Evolutionary conservation across 2,797 vertebrate species (phyloP).

Genomic region (Lacerta viridis): DNA sequence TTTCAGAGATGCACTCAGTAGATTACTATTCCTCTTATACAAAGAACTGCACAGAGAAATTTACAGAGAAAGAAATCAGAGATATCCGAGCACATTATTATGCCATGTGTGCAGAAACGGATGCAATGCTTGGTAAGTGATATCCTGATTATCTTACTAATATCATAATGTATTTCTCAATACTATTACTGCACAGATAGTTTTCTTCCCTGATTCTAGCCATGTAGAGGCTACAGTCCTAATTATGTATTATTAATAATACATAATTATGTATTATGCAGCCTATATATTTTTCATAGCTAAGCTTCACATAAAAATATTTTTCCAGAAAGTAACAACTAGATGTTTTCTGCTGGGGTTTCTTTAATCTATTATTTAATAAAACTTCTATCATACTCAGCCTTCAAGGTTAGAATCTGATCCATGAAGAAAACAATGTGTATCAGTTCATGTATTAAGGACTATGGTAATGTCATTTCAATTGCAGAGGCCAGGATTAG

Average conservation of each 20-base stretch:
- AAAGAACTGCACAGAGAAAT: constrained; percentile 93
- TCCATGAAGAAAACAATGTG: background rate
- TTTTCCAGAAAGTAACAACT: background rate
- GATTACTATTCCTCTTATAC: constrained; percentile 95
- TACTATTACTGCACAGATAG: background rate
- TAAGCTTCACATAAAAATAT: background rate
- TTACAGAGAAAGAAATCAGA: constrained; percentile 89
- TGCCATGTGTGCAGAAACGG: constrained; percentile 96
- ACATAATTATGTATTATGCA: background rate
- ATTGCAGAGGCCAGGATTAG: background rate
- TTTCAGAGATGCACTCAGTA: constrained; percentile 90
- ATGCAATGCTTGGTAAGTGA: constrained; percentile 93
- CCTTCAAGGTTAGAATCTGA: background rate
- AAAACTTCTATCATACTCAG: background rate
- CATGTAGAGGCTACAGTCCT: background rate
- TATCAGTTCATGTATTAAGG: background rate
- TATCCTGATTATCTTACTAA: constrained; percentile 16
- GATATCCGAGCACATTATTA: constrained; percentile 93
- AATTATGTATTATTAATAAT: background rate
- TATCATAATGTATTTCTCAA: constrained; percentile 19
- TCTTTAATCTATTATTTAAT: constrained; percentile 32
- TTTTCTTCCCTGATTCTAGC: constrained; percentile 22
- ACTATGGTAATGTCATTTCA: background rate
- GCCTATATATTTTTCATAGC: background rate
- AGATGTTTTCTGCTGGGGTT: constrained; percentile 25